Base-by-base conservation (phyloP, 2,113 vertebrate species). In the Ochotona curzoniae region DNA sequence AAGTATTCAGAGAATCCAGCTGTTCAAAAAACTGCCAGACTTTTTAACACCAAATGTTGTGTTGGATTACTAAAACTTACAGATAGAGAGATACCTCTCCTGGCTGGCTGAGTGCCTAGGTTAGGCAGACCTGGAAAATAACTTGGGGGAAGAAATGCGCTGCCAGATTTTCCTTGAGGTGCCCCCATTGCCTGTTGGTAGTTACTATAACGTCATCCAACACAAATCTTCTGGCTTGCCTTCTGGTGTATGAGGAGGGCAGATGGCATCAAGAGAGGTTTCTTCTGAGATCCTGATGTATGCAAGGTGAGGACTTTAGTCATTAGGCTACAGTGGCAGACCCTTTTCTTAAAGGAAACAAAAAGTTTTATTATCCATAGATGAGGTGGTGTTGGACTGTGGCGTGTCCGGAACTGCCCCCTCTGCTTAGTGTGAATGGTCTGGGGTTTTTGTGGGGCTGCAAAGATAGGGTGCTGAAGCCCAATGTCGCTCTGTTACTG, bases 81-180 rank as follows among this genome's bases (percentile, higher is more conserved):
- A 82, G 23, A 44, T 54, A 91, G 30, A 51, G 21, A 51, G 35
- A 11, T 87, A 90, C 32, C 35, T 82, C 78, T 83, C 21, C 38
- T 63, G 44, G 21, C 26, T 82, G 70, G 8, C 38, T 82, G 54
- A 91, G 38, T 94, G 8, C 61, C 23, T 51, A 49, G 35, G 32
- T 44, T 35, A 93, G 69, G 66, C 30, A 61, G 74, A 79, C 49
- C 54, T 92, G 79, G 71, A 69, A 76, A 94, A 95, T 93, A 86
- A 93, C 49, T 20, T 17, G 69, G 51, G 30, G 51, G 4, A 87
- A 88, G 84, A 47, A 90, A 21, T 83, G 70, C 63, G 79, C 95
- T 89, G 71, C 60, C 28, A 79, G 26, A 30, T 73, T 74, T 92
- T 91, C 57, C 47, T 21, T 47, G 8, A 49, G 78, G 35, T 94